Evolutionary conservation across 2,113 vertebrate species (phyloP).

Genomic region (Upupa epops): DNA sequence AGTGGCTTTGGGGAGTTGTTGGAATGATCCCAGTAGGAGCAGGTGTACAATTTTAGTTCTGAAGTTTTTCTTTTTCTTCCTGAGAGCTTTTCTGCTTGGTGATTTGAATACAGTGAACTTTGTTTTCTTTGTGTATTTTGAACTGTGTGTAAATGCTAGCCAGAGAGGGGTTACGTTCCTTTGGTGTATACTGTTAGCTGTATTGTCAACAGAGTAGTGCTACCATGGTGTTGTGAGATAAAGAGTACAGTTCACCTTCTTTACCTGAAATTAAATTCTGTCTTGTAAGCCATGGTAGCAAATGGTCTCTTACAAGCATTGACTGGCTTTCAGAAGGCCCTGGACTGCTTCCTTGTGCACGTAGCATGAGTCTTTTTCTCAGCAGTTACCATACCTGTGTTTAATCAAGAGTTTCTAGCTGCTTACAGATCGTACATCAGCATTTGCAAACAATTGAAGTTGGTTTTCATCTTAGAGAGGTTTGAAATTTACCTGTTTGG

Average conservation of each 20-base stretch:
- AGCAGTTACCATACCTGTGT: not conserved
- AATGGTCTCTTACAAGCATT: not conserved
- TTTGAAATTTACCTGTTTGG: not conserved
- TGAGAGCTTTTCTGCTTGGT: not conserved
- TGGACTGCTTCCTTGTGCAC: not conserved
- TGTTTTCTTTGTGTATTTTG: not conserved
- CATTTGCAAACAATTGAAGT: not conserved
- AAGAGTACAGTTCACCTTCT: not conserved
- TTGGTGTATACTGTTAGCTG: not conserved
- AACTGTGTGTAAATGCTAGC: not conserved
- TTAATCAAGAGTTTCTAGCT: not conserved
- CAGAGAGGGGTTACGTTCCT: not conserved
- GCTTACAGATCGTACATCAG: not conserved
- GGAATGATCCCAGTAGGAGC: not conserved
- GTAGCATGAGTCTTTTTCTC: not conserved
- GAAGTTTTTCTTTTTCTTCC: not conserved
- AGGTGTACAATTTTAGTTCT: not conserved
- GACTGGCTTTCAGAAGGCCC: not conserved
- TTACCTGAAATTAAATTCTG: not conserved
- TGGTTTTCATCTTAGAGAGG: not conserved
- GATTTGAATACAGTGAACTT: not conserved
- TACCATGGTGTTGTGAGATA: not conserved
- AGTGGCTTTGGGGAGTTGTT: not conserved
- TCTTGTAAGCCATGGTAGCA: not conserved
- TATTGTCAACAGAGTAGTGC: not conserved